phyloP scores from a whole-genome alignment of 1,140 invertebrate species.

The Microvelia longipes region DNA sequence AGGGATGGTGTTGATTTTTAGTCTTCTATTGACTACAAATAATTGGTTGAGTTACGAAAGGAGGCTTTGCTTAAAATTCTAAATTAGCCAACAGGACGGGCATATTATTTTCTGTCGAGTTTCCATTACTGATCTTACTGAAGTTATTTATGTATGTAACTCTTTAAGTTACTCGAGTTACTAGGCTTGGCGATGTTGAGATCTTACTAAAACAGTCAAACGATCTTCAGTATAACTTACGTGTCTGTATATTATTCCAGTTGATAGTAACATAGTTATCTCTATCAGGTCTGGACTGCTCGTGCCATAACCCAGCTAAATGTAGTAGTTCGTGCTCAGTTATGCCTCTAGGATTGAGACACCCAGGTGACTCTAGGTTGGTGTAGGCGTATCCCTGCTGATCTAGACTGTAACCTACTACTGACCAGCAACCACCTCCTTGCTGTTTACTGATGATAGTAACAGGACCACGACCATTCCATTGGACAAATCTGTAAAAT shows the following conservation, averaged over 20 bases:
- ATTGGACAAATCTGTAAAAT: background rate
- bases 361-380: slow-evolving; percentile 21
- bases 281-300: slow-evolving; percentile 31
- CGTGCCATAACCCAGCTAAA: slow-evolving; percentile 32
- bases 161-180: no score
- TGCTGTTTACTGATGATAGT: background rate
- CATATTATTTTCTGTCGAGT: no score
- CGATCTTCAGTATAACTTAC: slow-evolving; percentile 22
- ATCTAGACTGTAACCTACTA: background rate
- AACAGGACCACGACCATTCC: background rate
- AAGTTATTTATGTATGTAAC: no score
- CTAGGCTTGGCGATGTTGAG: no score
- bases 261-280: slow-evolving; percentile 31
- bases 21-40: no score
- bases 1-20: no score
- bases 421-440: background rate
- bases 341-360: slow-evolving; percentile 27
- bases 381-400: slow-evolving; percentile 5
- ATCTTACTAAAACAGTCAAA: no score
- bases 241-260: slow-evolving; percentile 33
- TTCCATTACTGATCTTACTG: no score
- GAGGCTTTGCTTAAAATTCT: no score
- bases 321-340: slow-evolving; percentile 34
- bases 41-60: no score
- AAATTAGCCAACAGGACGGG: no score